Conservation (phyloP, 2,797 vertebrate species). For the Hipposideros larvatus region DNA sequence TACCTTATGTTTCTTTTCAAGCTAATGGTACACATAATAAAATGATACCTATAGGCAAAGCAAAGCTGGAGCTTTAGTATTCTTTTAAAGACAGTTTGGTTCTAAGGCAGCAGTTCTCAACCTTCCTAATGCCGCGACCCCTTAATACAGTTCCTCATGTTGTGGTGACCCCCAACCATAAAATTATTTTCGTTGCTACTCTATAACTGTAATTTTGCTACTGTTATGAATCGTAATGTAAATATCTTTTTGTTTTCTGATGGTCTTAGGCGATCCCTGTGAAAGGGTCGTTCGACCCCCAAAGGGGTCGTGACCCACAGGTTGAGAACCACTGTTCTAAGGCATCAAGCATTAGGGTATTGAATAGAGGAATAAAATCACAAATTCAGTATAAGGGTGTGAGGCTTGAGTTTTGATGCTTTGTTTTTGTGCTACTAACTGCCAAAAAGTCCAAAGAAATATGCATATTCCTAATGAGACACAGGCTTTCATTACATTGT, state of each 20-base stretch:
- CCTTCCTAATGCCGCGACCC: no score
- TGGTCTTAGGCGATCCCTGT: no score
- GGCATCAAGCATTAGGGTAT: background rate
- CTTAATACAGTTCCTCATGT: no score
- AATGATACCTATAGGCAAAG: background rate
- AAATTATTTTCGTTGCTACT: no score
- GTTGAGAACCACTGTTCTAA: background rate
- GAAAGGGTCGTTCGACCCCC: no score
- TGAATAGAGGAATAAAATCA: slow-evolving; percentile 17
- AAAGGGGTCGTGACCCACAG: no score
- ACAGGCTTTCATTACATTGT: background rate
- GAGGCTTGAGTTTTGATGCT: slow-evolving; percentile 44
- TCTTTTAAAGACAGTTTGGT: background rate
- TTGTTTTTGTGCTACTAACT: slow-evolving; percentile 31
- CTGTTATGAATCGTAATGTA: no score
- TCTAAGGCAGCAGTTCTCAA: background rate
- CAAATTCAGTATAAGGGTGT: background rate
- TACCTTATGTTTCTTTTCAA: slow-evolving; percentile 41
- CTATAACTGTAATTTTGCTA: no score
- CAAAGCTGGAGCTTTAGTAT: background rate
- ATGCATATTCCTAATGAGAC: background rate
- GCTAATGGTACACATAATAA: background rate
- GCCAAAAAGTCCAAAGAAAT: slow-evolving; percentile 36
- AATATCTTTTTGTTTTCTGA: no score
- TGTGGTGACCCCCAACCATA: no score